Evolutionary conservation across 2,797 vertebrate species (phyloP), one percentile per base, ranked within the genome.

Genomic region (Pogonophryne albipinna): DNA sequence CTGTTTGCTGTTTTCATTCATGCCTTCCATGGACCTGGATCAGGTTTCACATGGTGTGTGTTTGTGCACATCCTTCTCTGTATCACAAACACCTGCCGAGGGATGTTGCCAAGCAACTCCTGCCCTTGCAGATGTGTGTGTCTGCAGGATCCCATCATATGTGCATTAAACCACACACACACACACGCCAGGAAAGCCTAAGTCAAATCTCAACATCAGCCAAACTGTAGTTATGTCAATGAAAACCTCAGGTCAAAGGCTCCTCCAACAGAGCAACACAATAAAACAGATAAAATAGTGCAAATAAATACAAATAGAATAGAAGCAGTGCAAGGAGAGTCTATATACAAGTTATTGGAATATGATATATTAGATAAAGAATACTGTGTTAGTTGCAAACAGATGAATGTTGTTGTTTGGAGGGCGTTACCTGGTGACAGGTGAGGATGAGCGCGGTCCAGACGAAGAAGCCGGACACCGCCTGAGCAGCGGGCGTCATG

Each of bases 371-470:
- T 27, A 27, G 23, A 27, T 4, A 27, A 4, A 27, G 23, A 27
- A 27, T 27, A 27, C 4, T 27, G 23, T 27, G 3, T 27, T 4
- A 4, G 23, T 27, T 4, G 23, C 23, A 27, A 5, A 27, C 4
- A 5, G 27, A 27, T 27, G 27, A 27, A 27, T 27, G 27, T 27
- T 23, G 27, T 27, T 23, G 27, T n/a, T 17, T 46, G 15, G 31
- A 49, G 16, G 58, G 23, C 0, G 10, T 76, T 96, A 99, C 98
- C 98, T 99, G 98, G 87, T 99, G 97, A 88, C 97, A 98, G 82
- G 98, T 99, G 92, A 99, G 94, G 63, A 99, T 95, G 88, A 99
- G 94, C 12, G 98, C 98, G 0, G 96, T 97, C 98, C 98, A 99
- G 34, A 99, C 98, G 19, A 99, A 99, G 93, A 99, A 97, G 78